Evolutionary conservation across 1,140 invertebrate species (phyloP).

Genomic region (Drosophila sechellia): DNA sequence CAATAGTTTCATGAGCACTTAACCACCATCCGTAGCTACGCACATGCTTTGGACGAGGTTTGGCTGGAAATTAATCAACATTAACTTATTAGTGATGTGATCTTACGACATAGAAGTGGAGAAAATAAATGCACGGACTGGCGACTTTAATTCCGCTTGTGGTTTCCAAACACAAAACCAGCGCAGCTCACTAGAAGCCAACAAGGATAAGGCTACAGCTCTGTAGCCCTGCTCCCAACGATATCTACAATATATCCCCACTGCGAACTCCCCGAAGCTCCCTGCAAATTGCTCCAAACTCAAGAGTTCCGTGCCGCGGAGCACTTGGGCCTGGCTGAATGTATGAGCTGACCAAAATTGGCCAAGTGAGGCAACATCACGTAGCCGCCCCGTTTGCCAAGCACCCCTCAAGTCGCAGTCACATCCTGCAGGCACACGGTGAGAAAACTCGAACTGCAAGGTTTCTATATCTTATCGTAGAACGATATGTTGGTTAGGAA

Average conservation of each 20-base stretch:
- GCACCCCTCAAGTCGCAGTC: slow-evolving; percentile 4
- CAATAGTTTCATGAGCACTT: not conserved
- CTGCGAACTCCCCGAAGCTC: slow-evolving; percentile 25
- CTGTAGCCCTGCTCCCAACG: slow-evolving; percentile 5
- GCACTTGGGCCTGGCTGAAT: slow-evolving; percentile 18
- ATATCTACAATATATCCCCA: slow-evolving; percentile 41
- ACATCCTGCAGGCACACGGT: slow-evolving; percentile 5
- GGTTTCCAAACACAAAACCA: not conserved
- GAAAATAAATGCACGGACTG: no score
- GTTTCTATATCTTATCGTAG: not conserved
- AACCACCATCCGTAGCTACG: not conserved
- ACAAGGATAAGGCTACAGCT: slow-evolving; percentile 1
- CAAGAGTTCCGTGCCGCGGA: slow-evolving; percentile 28
- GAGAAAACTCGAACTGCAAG: not conserved
- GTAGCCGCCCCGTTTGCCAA: slow-evolving; percentile 50
- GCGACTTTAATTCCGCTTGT: not conserved
- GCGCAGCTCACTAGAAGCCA: slow-evolving; percentile 7
- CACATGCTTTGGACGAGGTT: no score
- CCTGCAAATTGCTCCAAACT: slow-evolving; percentile 19
- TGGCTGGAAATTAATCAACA: not conserved
- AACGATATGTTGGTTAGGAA: no score
- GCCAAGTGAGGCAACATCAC: slow-evolving; percentile 71
- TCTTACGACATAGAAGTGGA: no score
- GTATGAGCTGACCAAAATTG: slow-evolving; percentile 61
- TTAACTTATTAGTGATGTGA: no score